Evolutionary conservation across 2,888 invertebrate species (phyloP).

Genomic region (Calephelis perditalis): DNA sequence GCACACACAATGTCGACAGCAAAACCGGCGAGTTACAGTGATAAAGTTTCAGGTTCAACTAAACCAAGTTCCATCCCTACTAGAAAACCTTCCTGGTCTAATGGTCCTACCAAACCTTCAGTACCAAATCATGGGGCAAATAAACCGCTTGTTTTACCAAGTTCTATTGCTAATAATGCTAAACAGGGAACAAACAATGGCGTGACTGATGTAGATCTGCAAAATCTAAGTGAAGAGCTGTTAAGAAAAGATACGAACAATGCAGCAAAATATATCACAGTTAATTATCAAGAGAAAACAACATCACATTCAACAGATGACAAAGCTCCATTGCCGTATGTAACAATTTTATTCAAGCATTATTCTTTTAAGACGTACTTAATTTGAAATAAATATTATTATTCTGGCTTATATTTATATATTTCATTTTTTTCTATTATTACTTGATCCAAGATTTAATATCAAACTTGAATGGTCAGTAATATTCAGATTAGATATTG

Average conservation of each 20-base stretch:
- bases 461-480: too few species aligned
- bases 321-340: constrained; percentile 84
- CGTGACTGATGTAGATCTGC: constrained; percentile 79
- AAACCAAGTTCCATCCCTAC: constrained; percentile 35
- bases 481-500: too few species aligned
- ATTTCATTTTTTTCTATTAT: too few species aligned
- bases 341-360: too few species aligned
- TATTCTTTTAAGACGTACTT: too few species aligned
- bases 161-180: constrained; percentile 62
- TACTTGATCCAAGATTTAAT: too few species aligned
- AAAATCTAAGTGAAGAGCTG: constrained; percentile 83
- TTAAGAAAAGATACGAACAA: constrained; percentile 86
- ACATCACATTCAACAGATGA: constrained; percentile 82
- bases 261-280: constrained; percentile 81
- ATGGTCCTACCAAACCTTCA: constrained; percentile 29
- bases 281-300: constrained; percentile 87
- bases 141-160: constrained; percentile 52
- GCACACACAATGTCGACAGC: constrained; percentile 32
- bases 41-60: constrained; percentile 48
- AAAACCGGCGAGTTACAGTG: constrained; percentile 56
- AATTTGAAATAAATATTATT: too few species aligned
- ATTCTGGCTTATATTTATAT: too few species aligned
- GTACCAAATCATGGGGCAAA: constrained; percentile 26
- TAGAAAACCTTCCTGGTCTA: constrained; percentile 33
- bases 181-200: constrained; percentile 41